Base-by-base conservation (phyloP, 2,797 vertebrate genomes). In the Eupleurogrammus muticus region DNA sequence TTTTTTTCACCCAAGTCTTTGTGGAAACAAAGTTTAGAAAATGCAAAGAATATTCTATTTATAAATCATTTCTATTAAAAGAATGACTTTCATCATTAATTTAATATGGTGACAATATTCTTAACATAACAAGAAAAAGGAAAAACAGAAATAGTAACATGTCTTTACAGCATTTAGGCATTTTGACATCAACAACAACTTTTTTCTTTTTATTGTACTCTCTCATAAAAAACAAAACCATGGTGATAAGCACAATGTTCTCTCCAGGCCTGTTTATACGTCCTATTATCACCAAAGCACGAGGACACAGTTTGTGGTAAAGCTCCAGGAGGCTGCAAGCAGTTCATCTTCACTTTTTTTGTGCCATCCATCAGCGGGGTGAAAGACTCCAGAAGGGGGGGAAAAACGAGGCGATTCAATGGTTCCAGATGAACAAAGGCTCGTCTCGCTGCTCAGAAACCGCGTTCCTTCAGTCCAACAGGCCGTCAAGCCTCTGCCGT, bases 321-420 rank as follows among this genome's bases (percentile, higher is more conserved):
- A 21, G 35, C 11, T 44, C 28, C 55, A 1, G 38, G 61, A 63
- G 20, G 19, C 42, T 59, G 59, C 46, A 40, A 42, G 32, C 36
- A 36, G 64, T 60, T 51, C 38, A 19, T 32, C 36, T 50, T 64
- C 71, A 23, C 20, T 62, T 47, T 57, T 40, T 20, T 6, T 3
- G 5, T 48, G 23, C 32, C 68, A 56, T 81, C 57, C 42, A 12
- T 32, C 5, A 1, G 44, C 14, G 23, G 17, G 21, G 50, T 40
- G 16, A 68, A 23, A 20, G 11, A 34, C 34, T 73, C 50, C 73
- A 53, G 51, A 23, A 42, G 48, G 24, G 63, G 38, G n/a, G n/a
- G n/a, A n/a, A 11, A 49, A 50, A 1, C 35, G 9, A 40, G 21
- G 23, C 38, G 42, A 4, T 55, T 70, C 50, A 9, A 58, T 44